Evolutionary conservation across 1,140 invertebrate species (phyloP).

Genomic region (Eumeta japonica): DNA sequence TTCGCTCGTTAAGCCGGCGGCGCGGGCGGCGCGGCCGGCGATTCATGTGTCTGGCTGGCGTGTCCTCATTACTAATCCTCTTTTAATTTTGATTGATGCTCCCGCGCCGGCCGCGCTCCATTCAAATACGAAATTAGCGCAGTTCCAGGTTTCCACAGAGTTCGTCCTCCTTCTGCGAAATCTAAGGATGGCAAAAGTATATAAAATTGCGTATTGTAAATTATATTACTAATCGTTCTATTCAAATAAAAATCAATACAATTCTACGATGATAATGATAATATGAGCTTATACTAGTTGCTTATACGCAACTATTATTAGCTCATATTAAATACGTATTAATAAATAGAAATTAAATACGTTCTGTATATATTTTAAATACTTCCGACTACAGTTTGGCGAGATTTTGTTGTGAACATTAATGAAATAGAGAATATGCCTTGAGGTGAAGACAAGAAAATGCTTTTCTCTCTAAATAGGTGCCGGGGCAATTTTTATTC

Average conservation of each 20-base stretch:
- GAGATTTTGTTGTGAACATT: too few relatives aligned
- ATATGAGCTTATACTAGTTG: not conserved
- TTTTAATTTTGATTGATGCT: slow-evolving; percentile 51
- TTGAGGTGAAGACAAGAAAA: too few relatives aligned
- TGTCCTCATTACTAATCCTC: slow-evolving; percentile 23
- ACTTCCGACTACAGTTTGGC: too few relatives aligned
- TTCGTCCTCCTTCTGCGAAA: not conserved
- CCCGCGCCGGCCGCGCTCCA: slow-evolving; percentile 12
- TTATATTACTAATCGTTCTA: not conserved
- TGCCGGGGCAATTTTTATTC: too few relatives aligned
- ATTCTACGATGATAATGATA: not conserved
- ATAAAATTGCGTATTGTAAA: not conserved
- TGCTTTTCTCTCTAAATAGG: too few relatives aligned
- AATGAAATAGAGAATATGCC: too few relatives aligned
- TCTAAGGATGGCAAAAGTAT: not conserved
- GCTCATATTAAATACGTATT: not conserved
- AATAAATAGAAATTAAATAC: too few relatives aligned
- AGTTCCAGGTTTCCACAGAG: not conserved
- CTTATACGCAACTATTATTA: not conserved
- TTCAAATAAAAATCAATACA: not conserved
- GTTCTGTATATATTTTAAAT: too few relatives aligned
- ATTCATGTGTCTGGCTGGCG: too few relatives aligned
- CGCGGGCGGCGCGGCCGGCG: too few relatives aligned
- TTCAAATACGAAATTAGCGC: slow-evolving; percentile 25
- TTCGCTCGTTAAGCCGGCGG: too few relatives aligned